A percentile compares a stretch with the other conserved stretches of the same genome.
These are phyloP conservation scores for Acrossocheilus wenchowensis DNA, from an alignment of 2,797 vertebrate species.

Conservation along the genomic window DNA sequence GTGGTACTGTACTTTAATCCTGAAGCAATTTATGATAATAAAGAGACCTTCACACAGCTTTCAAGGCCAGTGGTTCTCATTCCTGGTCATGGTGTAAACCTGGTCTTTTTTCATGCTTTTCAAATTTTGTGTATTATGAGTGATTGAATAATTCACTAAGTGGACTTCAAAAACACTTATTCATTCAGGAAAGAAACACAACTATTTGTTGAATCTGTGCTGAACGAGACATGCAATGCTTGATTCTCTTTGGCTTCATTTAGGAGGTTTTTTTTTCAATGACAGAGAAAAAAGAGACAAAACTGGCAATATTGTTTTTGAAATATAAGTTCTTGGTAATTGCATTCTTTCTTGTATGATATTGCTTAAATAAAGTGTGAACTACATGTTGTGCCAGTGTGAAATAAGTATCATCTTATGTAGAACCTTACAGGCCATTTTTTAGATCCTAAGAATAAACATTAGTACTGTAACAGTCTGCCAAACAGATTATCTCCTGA, in stretches of 20 bases:
- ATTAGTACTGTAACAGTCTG: neutral
- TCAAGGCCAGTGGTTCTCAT: no score
- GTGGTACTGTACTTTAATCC: slow-evolving; percentile 32
- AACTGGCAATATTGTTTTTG: neutral
- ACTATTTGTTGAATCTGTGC: neutral
- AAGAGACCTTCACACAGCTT: neutral
- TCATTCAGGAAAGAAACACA: neutral
- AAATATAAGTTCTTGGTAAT: neutral
- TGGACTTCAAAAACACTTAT: neutral
- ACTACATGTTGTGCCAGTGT: neutral
- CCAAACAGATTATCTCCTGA: slow-evolving; percentile 58
- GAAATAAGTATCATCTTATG: neutral
- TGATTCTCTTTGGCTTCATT: neutral
- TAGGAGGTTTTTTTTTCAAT: neutral
- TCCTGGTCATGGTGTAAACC: no score
- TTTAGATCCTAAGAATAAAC: slow-evolving; percentile 8
- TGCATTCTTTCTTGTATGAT: neutral
- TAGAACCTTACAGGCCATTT: neutral
- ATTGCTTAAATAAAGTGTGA: neutral
- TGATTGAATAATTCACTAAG: no score
- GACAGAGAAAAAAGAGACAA: neutral
- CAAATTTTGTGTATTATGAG: neutral
- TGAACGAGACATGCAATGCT: neutral
- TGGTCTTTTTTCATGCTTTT: no score
- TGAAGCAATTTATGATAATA: neutral